Evolutionary conservation across 2,888 invertebrate species (phyloP).

Genomic region (Polydrusus tereticollis): DNA sequence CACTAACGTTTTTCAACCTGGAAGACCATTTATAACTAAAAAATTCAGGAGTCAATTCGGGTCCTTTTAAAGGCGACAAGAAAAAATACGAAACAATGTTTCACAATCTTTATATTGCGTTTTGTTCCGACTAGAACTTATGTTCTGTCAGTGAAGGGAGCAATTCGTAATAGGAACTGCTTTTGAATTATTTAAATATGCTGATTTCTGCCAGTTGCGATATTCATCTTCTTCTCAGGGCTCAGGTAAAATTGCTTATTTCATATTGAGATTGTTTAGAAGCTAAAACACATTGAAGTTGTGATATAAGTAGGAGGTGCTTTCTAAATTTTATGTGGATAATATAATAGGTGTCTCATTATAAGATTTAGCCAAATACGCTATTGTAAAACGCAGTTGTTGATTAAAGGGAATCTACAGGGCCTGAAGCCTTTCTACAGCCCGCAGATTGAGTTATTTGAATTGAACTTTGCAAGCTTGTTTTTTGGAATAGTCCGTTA

Average conservation of each 20-base stretch:
- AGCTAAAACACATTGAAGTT: neutral
- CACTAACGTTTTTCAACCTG: neutral
- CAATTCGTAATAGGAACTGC: slow-evolving; percentile 60
- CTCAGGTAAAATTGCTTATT: slow-evolving; percentile 24
- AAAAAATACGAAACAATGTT: slow-evolving; percentile 64
- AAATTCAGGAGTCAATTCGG: slow-evolving; percentile 50
- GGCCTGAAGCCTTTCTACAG: no score
- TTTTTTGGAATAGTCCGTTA: no score
- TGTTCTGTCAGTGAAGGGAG: slow-evolving; percentile 61
- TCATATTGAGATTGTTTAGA: neutral
- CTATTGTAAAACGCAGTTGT: no score
- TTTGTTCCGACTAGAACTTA: slow-evolving; percentile 54
- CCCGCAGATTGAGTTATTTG: no score
- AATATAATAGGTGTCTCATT: no score
- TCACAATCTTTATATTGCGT: slow-evolving; percentile 66
- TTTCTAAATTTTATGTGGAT: no score
- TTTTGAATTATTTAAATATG: slow-evolving; percentile 63
- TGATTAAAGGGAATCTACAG: no score
- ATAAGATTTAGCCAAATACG: no score
- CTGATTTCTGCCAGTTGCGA: slow-evolving; percentile 32
- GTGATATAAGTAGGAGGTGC: no score
- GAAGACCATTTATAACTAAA: slow-evolving; percentile 31
- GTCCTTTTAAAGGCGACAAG: slow-evolving; percentile 51
- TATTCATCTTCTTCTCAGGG: slow-evolving; percentile 20
- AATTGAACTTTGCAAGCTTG: no score